Percentiles rank a stretch among this genome's conserved stretches.
Conservation (phyloP, 2,113 vertebrate species). For the Paradisaea rubra region DNA sequence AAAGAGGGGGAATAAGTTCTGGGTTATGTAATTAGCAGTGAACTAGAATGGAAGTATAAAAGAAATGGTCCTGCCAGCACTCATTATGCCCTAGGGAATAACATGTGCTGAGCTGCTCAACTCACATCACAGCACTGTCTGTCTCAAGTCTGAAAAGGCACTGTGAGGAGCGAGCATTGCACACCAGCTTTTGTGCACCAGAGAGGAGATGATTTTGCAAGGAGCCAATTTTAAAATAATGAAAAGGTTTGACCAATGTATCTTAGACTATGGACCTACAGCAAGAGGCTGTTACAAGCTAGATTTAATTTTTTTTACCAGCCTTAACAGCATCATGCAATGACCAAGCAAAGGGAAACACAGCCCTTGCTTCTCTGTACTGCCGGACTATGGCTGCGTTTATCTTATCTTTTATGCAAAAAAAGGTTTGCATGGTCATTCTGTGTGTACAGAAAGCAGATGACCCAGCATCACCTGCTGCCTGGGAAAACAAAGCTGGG, state of each 20-base stretch:
- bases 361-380: not conserved
- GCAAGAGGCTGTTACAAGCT: not conserved
- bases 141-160: not conserved
- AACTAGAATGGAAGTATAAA: not conserved
- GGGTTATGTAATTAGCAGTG: conserved; percentile 31
- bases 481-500: not conserved
- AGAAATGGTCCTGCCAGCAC: not conserved
- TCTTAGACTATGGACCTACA: not conserved
- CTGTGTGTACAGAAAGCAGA: not conserved
- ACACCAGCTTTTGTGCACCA: not conserved
- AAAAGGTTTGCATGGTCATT: not conserved
- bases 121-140: not conserved
- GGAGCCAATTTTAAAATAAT: not conserved
- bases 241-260: not conserved
- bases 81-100: not conserved
- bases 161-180: not conserved
- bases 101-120: not conserved
- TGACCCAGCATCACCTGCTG: not conserved
- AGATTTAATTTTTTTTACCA: not conserved
- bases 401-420: not conserved
- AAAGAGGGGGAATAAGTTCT: not conserved
- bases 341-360: not conserved
- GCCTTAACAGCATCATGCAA: not conserved
- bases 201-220: not conserved
- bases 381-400: not conserved